These are phyloP conservation scores for Scolanthus callimorphus DNA, from an alignment of 92 coral and sea anemone species.

Conservation along the genomic window DNA sequence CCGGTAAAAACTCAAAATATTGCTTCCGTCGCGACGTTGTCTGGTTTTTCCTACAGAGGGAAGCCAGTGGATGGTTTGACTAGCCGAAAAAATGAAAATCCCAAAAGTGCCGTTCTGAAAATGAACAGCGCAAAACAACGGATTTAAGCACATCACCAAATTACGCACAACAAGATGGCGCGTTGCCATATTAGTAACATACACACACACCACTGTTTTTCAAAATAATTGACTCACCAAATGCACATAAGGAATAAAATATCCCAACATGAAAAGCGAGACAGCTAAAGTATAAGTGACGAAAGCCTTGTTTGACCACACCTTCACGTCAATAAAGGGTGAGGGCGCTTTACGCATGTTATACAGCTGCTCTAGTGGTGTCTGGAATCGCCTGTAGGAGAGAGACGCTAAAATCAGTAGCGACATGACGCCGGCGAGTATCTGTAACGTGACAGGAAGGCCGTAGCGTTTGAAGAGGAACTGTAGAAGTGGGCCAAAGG, in stretches of 20 bases:
- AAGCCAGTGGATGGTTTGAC: no score
- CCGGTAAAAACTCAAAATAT: no score
- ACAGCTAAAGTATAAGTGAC: constrained; percentile 73
- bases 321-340: constrained; percentile 48
- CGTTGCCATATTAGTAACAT: no score
- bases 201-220: no score
- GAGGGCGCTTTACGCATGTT: constrained; percentile 41
- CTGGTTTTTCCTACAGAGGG: no score
- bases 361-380: constrained; percentile 62
- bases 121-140: no score
- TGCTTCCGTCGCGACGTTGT: no score
- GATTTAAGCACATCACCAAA: no score
- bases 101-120: no score
- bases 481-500: constrained; percentile 86
- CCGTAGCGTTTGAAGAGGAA: constrained; percentile 60
- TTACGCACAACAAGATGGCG: no score
- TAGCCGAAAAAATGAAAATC: no score
- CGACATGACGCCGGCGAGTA: constrained; percentile 58
- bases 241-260: constrained; percentile 88
- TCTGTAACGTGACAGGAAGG: constrained; percentile 58
- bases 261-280: constrained; percentile 87
- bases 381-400: constrained; percentile 63
- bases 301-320: constrained; percentile 78
- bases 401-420: constrained; percentile 54
- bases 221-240: constrained; percentile 84